phyloP scores from a whole-genome alignment of 2,113 vertebrate species.

The Thymallus thymallus region DNA sequence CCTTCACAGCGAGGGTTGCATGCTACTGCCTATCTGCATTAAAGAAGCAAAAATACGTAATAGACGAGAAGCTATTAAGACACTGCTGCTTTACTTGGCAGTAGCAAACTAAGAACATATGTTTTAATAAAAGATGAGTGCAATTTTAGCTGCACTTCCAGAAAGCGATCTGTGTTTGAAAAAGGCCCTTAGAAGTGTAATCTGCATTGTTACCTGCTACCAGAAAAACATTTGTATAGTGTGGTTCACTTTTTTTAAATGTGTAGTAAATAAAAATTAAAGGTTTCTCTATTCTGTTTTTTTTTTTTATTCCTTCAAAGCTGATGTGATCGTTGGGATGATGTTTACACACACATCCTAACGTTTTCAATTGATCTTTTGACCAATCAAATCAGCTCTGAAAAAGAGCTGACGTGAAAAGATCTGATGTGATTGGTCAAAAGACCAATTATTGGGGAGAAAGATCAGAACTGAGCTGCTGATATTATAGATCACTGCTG shows the following conservation, averaged over 20 bases:
- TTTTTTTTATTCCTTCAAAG: slow-evolving; percentile 25
- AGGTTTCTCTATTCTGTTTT: slow-evolving; percentile 69
- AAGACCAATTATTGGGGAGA: no score
- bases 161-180: slow-evolving; percentile 26
- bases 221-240: slow-evolving; percentile 95
- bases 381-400: no score
- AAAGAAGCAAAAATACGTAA: slow-evolving; percentile 41
- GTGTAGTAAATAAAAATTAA: slow-evolving; percentile 81
- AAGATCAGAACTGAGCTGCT: no score
- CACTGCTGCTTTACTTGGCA: slow-evolving; percentile 15
- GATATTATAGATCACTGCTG: no score
- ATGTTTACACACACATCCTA: no score
- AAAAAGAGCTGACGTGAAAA: no score
- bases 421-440: no score
- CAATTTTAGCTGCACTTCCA: slow-evolving; percentile 70
- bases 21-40: slow-evolving; percentile 83
- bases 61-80: slow-evolving; percentile 15
- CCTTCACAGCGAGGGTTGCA: slow-evolving; percentile 75
- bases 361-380: no score
- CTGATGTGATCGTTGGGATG: no score
- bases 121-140: slow-evolving; percentile 54
- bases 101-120: slow-evolving; percentile 70
- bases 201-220: slow-evolving; percentile 78
- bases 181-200: slow-evolving; percentile 76
- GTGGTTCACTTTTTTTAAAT: slow-evolving; percentile 98